Base-by-base conservation (phyloP, 2,797 vertebrate species). In the Pseudomugil gertrudae region DNA sequence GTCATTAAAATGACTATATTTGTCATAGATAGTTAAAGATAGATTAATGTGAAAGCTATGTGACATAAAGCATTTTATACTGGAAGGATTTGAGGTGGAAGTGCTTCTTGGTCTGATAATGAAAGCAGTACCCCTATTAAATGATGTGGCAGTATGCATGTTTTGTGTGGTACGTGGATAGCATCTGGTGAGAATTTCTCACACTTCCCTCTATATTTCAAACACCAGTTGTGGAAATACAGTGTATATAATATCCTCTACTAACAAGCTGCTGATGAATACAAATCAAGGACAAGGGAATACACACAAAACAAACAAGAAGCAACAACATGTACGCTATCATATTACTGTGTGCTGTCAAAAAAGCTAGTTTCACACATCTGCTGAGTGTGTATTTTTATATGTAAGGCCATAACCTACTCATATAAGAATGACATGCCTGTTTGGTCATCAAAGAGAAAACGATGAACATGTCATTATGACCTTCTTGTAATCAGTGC, bases 141-240 rank as follows among this genome's bases (percentile, higher is more conserved):
- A 6, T 26, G 5, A 26, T 51, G 48, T 51, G 48, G 7, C 24
- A 15, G 23, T 14, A 51, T 51, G 13, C 3, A 23, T 51, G 5
- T 11, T 24, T 51, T 51, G 48, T 10, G 26, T 24, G 26, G 48
- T 43, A 2, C 19, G 17, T n/a, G 2, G 19, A 29, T 10, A 19
- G n/a, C 3, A 10, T 60, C 63, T 79, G 19, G 52, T 76, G 72
- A 85, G 45, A 52, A 63, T 76, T 67, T 59, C 57, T 84, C 63
- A 73, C 17, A 64, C 38, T 87, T 86, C 36, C 56, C 36, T 19
- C 0, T 5, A 23, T 14, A 24, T 48, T 47, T 66, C 47, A 57
- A 66, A 72, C 19, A 30, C 14, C n/a, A 53, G 30, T 23, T 11
- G 26, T 63, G 4, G n/a, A 13, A 67, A 52, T 43, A 26, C 21